phyloP scores from a whole-genome alignment of 2,888 invertebrate genomes.

The Dryobotodes eremita region DNA sequence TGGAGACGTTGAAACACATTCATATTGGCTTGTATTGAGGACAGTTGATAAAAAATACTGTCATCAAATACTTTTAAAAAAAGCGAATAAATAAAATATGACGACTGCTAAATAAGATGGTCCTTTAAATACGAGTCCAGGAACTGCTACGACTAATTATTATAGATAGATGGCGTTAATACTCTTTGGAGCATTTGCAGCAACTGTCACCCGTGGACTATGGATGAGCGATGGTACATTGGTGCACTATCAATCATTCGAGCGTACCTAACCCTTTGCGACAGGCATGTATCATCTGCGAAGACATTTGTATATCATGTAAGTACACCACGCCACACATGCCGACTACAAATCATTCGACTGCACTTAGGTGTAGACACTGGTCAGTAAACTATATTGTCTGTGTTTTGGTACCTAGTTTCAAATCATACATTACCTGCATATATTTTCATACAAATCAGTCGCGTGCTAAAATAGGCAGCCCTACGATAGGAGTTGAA shows the following conservation, averaged over 20 bases:
- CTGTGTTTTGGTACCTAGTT: constrained; percentile 13
- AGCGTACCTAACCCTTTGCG: constrained; percentile 5
- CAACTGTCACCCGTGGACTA: constrained; percentile 22
- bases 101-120: neutral
- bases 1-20: neutral
- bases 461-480: constrained; percentile 5
- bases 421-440: constrained; percentile 25
- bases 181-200: neutral
- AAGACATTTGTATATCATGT: constrained; percentile 7
- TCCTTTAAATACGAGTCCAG: neutral
- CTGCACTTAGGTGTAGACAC: constrained; percentile 10
- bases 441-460: constrained; percentile 28
- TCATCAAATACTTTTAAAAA: neutral
- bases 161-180: constrained; percentile 3
- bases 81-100: neutral
- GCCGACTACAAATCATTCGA: constrained; percentile 35
- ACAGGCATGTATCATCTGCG: constrained; percentile 25
- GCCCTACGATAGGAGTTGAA: neutral
- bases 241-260: constrained; percentile 35
- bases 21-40: neutral
- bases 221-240: constrained; percentile 35
- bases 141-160: neutral
- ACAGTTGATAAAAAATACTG: neutral
- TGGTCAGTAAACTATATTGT: neutral
- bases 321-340: constrained; percentile 27